Percentiles rank a stretch among this genome's conserved stretches.
These are phyloP conservation scores for Enteromius viviparus DNA, from an alignment of 2,797 vertebrate species.

Conservation along the genomic window DNA sequence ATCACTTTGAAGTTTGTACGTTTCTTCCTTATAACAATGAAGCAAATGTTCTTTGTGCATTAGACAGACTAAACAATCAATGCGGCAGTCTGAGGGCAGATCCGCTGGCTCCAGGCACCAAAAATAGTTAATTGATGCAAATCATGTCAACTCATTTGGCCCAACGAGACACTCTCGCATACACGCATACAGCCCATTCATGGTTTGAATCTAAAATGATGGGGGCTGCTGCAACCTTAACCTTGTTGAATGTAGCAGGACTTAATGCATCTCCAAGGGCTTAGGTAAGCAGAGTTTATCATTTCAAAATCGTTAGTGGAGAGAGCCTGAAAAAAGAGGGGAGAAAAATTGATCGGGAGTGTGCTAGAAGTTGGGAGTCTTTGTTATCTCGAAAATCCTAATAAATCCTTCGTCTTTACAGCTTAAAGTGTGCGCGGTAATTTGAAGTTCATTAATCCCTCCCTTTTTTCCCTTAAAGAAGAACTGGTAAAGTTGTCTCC, in stretches of 20 bases:
- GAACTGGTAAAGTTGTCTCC: conserved; percentile 93
- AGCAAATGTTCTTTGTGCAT: conserved; percentile 77
- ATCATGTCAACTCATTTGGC: conserved; percentile 69
- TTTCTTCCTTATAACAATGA: conserved; percentile 75
- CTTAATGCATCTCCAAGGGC: conserved; percentile 86
- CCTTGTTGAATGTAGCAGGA: conserved; percentile 83
- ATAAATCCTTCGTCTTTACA: conserved; percentile 99
- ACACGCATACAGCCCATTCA: conserved; percentile 54
- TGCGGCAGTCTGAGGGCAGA: conserved; percentile 71
- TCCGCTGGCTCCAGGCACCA: conserved; percentile 78
- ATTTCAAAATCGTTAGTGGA: conserved; percentile 95
- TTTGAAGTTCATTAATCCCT: conserved; percentile 99
- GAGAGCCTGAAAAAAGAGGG: conserved; percentile 61
- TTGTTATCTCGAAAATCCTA: conserved; percentile 99
- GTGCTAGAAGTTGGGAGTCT: conserved; percentile 97
- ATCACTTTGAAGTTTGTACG: conserved; percentile 74
- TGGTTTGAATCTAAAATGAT: conserved; percentile 73
- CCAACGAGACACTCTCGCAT: conserved; percentile 46
- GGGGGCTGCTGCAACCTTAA: conserved; percentile 84
- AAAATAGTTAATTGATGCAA: conserved; percentile 82
- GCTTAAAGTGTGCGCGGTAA: conserved; percentile 94
- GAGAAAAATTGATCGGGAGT: conserved; percentile 93
- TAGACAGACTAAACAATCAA: conserved; percentile 78
- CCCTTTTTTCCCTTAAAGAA: conserved; percentile 87
- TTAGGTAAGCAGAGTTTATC: conserved; percentile 88